Evolutionary conservation across 2,888 invertebrate genomes (phyloP).

Genomic region (Melanargia galathea): DNA sequence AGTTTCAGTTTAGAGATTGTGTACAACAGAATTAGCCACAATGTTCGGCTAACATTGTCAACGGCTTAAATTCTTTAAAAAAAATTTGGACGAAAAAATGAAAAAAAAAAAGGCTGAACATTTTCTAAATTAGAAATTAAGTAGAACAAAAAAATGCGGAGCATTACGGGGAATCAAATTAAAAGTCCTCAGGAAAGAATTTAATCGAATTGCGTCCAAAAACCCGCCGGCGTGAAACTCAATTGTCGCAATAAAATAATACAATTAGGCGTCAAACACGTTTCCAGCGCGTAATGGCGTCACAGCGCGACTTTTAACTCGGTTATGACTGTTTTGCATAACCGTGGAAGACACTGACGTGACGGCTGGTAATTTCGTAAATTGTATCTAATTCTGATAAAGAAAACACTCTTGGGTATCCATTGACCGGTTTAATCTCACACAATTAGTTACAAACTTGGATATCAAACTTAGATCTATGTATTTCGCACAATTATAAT

Average conservation of each 20-base stretch:
- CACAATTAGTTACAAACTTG: too few species aligned
- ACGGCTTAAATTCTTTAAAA: too few species aligned
- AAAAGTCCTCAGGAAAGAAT: conserved; percentile 43
- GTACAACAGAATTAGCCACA: too few species aligned
- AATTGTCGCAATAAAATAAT: conserved; percentile 75
- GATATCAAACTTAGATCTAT: too few species aligned
- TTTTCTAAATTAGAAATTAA: background rate
- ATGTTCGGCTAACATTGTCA: too few species aligned
- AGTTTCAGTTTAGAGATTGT: too few species aligned
- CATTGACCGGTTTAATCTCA: too few species aligned
- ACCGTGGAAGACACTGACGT: conserved; percentile 47
- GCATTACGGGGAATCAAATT: conserved; percentile 31
- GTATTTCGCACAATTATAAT: too few species aligned
- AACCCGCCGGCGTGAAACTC: conserved; percentile 59
- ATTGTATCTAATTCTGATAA: conserved; percentile 14
- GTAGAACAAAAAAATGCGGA: conserved; percentile 1
- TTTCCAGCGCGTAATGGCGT: conserved; percentile 61
- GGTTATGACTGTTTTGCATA: conserved; percentile 73
- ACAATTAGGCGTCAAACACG: conserved; percentile 75
- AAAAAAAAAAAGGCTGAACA: background rate
- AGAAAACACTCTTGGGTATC: too few species aligned
- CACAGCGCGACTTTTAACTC: conserved; percentile 55
- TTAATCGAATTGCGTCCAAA: conserved; percentile 54
- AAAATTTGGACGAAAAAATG: too few species aligned
- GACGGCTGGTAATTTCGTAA: conserved; percentile 26